phyloP scores from a whole-genome alignment of 2,888 invertebrate genomes.

The Pyrocoelia pectoralis region DNA sequence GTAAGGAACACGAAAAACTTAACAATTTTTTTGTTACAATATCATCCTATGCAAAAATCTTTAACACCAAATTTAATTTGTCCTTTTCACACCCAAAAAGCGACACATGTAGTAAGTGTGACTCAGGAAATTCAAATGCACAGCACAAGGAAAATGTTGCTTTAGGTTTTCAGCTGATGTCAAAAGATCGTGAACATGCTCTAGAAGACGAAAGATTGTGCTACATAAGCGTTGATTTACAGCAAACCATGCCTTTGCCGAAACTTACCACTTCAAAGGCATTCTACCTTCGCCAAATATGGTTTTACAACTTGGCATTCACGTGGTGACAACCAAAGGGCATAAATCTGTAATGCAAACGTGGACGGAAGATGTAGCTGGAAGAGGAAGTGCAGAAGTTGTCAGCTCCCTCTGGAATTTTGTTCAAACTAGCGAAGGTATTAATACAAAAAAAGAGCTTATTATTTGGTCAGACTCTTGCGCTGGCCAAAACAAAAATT shows the following conservation, averaged over 20 bases:
- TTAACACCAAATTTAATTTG: slow-evolving; percentile 18
- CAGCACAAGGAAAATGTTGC: slow-evolving; percentile 10
- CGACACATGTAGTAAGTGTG: slow-evolving; percentile 18
- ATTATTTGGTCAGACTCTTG: slow-evolving; percentile 47
- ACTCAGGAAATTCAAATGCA: slow-evolving; percentile 3
- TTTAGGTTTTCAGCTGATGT: slow-evolving; percentile 4
- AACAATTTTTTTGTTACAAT: slow-evolving; percentile 7
- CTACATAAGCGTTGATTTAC: slow-evolving; percentile 40
- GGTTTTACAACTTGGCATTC: slow-evolving; percentile 40
- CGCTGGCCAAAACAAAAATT: slow-evolving; percentile 48
- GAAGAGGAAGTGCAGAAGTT: slow-evolving; percentile 42
- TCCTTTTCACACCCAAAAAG: slow-evolving; percentile 17
- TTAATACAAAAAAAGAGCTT: slow-evolving; percentile 28
- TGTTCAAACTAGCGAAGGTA: slow-evolving; percentile 32
- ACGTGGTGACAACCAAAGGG: slow-evolving; percentile 10
- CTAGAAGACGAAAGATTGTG: background rate
- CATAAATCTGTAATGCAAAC: slow-evolving; percentile 29
- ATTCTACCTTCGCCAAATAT: slow-evolving; percentile 41
- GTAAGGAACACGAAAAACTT: background rate
- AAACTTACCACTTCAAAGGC: slow-evolving; percentile 38
- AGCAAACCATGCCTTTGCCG: slow-evolving; percentile 41
- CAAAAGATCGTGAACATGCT: slow-evolving; percentile 13
- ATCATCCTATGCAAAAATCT: slow-evolving; percentile 15
- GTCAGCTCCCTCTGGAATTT: slow-evolving; percentile 35
- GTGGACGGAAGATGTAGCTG: slow-evolving; percentile 46